These are phyloP conservation scores for Lepidocolaptes lacrymiger DNA, from an alignment of 2,797 vertebrate species.

Conservation along the genomic window DNA sequence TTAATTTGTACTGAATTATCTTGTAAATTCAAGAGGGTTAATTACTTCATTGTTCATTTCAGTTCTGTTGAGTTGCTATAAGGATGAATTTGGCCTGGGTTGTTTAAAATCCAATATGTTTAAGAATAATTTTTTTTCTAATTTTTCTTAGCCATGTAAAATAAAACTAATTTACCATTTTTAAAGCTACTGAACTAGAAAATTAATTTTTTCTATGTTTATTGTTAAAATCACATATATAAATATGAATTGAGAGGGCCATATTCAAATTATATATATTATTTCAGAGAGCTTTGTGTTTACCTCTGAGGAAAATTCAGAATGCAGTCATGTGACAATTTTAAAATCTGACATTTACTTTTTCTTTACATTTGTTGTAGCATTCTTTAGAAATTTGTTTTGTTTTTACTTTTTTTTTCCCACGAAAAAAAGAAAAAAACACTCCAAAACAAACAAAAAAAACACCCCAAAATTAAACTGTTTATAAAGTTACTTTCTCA, in stretches of 20 bases:
- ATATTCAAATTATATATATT: neutral
- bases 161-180: neutral
- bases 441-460: too few species aligned
- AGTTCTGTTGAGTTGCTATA: neutral
- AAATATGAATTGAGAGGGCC: neutral
- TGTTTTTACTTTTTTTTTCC: neutral
- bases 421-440: neutral
- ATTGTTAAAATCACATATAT: neutral
- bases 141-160: neutral
- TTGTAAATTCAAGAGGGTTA: neutral
- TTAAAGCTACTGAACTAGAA: neutral
- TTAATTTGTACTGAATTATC: neutral
- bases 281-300: neutral
- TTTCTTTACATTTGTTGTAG: neutral
- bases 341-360: neutral
- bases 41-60: neutral
- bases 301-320: neutral
- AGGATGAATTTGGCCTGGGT: neutral
- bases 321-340: neutral
- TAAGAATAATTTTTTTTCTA: neutral
- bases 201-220: neutral
- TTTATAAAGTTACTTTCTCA: neutral
- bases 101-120: neutral
- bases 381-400: neutral
- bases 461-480: neutral